Percentiles rank a stretch among this genome's conserved stretches.
Evolutionary conservation across 2,888 invertebrate genomes (phyloP).

Genomic region (Smittia aterrima): DNA sequence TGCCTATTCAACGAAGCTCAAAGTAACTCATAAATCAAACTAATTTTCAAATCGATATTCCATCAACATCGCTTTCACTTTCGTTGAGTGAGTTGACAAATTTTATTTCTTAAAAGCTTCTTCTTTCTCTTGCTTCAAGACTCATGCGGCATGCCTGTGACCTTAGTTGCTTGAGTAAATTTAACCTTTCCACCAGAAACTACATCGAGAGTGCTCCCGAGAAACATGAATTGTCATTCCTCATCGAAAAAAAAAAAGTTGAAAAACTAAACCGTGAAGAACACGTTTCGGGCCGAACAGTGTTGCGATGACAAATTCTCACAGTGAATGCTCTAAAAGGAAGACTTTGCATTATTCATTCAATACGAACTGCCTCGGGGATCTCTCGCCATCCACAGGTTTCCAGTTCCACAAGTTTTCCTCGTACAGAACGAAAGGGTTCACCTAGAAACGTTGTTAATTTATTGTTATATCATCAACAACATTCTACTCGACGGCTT

Average conservation of each 20-base stretch:
- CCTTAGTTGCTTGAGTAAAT: not conserved
- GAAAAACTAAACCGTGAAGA: not conserved
- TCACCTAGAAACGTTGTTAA: slow-evolving; percentile 7
- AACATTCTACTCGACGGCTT: not conserved
- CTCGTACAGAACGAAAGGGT: too few species aligned
- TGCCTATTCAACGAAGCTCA: not conserved
- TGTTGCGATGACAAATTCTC: not conserved
- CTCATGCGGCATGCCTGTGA: not conserved
- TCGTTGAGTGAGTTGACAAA: slow-evolving; percentile 20
- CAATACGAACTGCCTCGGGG: not conserved
- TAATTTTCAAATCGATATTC: slow-evolving; percentile 39
- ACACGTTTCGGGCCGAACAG: not conserved
- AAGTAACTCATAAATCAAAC: slow-evolving; percentile 26
- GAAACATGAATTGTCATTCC: not conserved
- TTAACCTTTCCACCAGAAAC: not conserved
- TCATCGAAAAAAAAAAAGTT: not conserved
- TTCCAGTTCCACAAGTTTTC: slow-evolving; percentile 1
- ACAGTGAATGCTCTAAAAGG: not conserved
- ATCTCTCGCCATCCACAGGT: not conserved
- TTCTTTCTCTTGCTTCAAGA: not conserved
- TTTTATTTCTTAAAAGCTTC: slow-evolving; percentile 2
- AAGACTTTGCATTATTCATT: not conserved
- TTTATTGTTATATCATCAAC: slow-evolving; percentile 40
- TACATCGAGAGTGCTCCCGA: not conserved
- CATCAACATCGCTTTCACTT: not conserved